phyloP scores from a whole-genome alignment of 2,113 vertebrate genomes.

The Spea bombifrons region DNA sequence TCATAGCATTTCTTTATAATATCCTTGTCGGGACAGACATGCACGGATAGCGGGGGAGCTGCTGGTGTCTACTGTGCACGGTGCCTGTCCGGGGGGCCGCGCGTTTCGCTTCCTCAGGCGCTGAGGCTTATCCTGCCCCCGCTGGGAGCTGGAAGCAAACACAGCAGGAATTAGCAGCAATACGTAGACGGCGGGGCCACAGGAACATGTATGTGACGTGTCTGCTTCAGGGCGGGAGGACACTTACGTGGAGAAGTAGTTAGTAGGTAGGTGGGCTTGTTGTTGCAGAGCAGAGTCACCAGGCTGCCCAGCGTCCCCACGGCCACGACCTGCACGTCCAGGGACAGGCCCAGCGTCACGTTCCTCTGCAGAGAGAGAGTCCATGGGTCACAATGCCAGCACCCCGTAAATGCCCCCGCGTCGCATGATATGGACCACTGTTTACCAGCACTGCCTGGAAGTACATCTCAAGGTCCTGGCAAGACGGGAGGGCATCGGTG shows the following conservation, averaged over 20 bases:
- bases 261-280: constrained; percentile 48
- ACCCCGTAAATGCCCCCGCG: not conserved
- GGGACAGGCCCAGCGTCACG: constrained; percentile 41
- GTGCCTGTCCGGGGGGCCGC: too few species aligned
- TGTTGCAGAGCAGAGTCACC: constrained; percentile 46
- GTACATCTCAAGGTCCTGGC: constrained; percentile 47
- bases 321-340: constrained; percentile 39
- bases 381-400: too few species aligned
- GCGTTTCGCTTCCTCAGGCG: not conserved
- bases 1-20: too few species aligned
- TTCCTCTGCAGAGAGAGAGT: constrained; percentile 41
- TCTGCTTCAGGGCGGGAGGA: not conserved
- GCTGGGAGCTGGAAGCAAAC: constrained; percentile 19
- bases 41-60: not conserved
- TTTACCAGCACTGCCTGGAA: constrained; percentile 51
- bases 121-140: not conserved
- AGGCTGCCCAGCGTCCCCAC: constrained; percentile 40
- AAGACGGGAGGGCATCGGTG: constrained; percentile 38
- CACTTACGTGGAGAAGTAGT: constrained; percentile 37
- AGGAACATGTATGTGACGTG: too few species aligned
- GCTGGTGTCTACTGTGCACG: not conserved
- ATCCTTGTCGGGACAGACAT: too few species aligned
- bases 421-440: not conserved
- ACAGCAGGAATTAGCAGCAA: not conserved
- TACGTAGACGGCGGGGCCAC: not conserved